Percentiles rank a stretch among this genome's conserved stretches.
phyloP scores from a whole-genome alignment of 92 coral and sea anemone species.

The Paragorgia papillata region DNA sequence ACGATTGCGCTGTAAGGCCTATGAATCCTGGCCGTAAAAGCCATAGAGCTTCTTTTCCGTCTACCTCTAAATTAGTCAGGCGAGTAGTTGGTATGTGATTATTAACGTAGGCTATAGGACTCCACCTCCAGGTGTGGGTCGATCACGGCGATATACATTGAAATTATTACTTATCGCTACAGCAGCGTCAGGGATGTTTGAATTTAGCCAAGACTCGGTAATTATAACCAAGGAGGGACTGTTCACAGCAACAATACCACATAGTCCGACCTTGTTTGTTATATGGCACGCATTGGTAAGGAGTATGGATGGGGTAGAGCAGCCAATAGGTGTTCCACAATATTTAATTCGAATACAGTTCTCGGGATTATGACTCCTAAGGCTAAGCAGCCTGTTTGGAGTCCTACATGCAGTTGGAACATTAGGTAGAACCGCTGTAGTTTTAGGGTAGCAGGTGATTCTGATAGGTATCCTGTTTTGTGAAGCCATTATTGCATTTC shows the following conservation, averaged over 20 bases:
- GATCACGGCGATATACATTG: constrained; percentile 12
- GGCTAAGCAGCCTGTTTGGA: no score
- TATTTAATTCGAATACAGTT: no score
- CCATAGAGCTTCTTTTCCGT: constrained; percentile 24
- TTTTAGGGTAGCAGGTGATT: background rate
- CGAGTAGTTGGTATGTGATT: no score
- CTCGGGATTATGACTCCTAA: background rate
- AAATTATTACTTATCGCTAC: background rate
- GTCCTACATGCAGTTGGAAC: background rate
- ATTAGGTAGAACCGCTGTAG: background rate
- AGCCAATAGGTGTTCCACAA: background rate
- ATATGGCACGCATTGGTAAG: constrained; percentile 33
- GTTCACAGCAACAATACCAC: constrained; percentile 10
- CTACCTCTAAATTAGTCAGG: background rate
- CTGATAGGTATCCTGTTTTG: no score
- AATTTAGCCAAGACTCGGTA: constrained; percentile 22
- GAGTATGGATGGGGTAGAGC: constrained; percentile 16
- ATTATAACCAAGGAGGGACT: constrained; percentile 23
- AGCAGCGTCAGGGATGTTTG: constrained; percentile 32
- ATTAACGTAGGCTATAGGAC: constrained; percentile 5
- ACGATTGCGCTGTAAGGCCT: constrained; percentile 26
- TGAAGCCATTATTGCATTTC: no score
- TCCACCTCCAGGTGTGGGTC: constrained; percentile 31
- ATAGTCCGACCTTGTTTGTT: constrained; percentile 19
- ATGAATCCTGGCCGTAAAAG: constrained; percentile 12